A percentile compares a stretch with the other conserved stretches of the same genome.
Evolutionary conservation across 2,797 vertebrate species (phyloP).

Genomic region (Cossypha dichroa): DNA sequence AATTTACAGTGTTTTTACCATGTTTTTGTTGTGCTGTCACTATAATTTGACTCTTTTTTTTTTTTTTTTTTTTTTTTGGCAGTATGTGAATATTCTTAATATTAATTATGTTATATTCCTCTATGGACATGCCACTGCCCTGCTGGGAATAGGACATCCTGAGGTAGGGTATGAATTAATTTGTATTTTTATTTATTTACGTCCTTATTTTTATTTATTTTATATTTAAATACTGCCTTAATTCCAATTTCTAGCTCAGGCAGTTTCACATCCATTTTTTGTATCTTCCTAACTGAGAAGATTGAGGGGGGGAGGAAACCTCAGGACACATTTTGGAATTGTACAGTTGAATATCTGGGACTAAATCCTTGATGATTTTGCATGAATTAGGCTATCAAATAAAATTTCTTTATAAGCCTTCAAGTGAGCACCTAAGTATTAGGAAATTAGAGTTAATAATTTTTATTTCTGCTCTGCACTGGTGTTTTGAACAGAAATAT

Average conservation of each 20-base stretch:
- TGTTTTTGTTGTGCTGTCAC: background rate
- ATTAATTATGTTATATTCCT: slow-evolving; percentile 84
- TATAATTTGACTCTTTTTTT: background rate
- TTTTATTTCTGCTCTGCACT: background rate
- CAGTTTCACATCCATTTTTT: background rate
- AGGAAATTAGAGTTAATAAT: background rate
- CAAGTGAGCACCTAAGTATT: background rate
- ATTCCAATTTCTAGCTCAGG: background rate
- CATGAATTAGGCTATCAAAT: background rate
- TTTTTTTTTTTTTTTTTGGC: background rate
- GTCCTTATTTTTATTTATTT: background rate
- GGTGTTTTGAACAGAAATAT: background rate
- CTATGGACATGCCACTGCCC: slow-evolving; percentile 85
- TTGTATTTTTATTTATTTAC: background rate
- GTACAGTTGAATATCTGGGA: background rate
- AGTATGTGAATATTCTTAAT: slow-evolving; percentile 82
- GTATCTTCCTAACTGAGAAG: background rate
- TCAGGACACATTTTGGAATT: background rate
- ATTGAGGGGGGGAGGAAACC: background rate
- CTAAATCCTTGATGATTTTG: background rate
- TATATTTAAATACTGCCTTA: background rate
- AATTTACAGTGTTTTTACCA: no score
- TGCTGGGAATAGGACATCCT: slow-evolving; percentile 87
- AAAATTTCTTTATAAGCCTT: background rate
- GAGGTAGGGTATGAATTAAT: slow-evolving; percentile 77